A percentile compares a stretch with the other conserved stretches of the same genome.
phyloP scores from a whole-genome alignment of 2,797 vertebrate species.

The Zenarchopterus dispar region DNA sequence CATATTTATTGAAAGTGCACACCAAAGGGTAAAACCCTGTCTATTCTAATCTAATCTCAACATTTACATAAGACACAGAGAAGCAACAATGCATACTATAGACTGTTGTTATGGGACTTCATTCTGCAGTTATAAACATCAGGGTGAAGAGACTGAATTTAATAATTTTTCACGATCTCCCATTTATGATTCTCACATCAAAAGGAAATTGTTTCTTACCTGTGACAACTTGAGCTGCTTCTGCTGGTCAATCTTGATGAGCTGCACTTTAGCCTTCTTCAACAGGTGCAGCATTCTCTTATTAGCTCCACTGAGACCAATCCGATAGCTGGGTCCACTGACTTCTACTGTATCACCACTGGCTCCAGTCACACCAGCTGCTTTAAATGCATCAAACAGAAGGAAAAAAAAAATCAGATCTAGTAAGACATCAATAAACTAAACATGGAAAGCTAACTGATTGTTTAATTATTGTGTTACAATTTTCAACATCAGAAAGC shows the following conservation, averaged over 20 bases:
- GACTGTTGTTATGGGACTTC: no score
- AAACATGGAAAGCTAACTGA: no score
- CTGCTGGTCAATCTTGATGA: constrained; percentile 94
- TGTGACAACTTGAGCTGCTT: constrained; percentile 85
- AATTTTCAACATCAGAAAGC: no score
- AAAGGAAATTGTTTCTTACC: constrained; percentile 63
- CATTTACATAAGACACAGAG: no score
- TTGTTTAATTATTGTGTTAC: no score
- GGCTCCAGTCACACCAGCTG: constrained; percentile 3
- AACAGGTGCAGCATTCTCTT: constrained; percentile 92
- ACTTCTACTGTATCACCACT: constrained; percentile 51
- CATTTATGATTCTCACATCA: background rate
- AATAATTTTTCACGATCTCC: background rate
- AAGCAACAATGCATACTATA: no score
- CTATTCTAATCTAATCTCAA: no score
- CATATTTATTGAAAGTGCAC: background rate
- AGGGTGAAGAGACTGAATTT: no score
- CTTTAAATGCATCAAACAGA: constrained; percentile 44
- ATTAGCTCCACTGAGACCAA: constrained; percentile 86
- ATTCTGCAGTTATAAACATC: no score
- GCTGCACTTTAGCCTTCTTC: constrained; percentile 92
- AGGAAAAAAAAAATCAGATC: background rate
- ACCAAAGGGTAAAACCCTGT: background rate
- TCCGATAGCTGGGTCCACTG: constrained; percentile 61
- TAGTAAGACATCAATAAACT: no score